Evolutionary conservation across 2,113 vertebrate species (phyloP).

Genomic region (Dolichallabes microphthalmus): DNA sequence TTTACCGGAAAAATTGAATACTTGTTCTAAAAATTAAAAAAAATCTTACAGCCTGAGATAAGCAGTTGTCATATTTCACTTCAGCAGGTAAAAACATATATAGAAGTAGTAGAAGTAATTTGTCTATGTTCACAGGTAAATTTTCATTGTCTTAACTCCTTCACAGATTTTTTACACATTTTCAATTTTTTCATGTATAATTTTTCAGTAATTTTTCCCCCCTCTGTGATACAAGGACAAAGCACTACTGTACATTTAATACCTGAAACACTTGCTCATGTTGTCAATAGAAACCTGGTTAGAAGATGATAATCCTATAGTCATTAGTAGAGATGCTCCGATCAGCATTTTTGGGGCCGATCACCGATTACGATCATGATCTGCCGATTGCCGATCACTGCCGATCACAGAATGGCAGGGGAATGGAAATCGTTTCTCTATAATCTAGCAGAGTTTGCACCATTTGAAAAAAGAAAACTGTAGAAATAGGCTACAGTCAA

Average conservation of each 20-base stretch:
- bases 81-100: not conserved
- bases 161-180: not conserved
- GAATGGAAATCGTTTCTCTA: no score
- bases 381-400: no score
- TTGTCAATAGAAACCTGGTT: not conserved
- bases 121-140: no score
- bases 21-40: not conserved
- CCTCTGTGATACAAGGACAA: not conserved
- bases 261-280: not conserved
- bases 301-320: not conserved
- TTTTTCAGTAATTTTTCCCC: not conserved
- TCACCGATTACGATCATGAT: no score
- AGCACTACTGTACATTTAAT: not conserved
- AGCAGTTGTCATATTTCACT: not conserved
- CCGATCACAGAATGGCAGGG: no score
- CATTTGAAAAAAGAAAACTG: no score
- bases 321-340: no score
- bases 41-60: not conserved
- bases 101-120: no score
- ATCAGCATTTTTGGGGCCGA: no score
- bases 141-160: not conserved
- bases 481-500: no score
- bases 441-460: no score
- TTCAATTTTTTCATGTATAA: not conserved
- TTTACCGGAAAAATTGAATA: not conserved